These are phyloP conservation scores for Habropoda laboriosa DNA, from an alignment of 1,140 invertebrate species.

Conservation along the genomic window DNA sequence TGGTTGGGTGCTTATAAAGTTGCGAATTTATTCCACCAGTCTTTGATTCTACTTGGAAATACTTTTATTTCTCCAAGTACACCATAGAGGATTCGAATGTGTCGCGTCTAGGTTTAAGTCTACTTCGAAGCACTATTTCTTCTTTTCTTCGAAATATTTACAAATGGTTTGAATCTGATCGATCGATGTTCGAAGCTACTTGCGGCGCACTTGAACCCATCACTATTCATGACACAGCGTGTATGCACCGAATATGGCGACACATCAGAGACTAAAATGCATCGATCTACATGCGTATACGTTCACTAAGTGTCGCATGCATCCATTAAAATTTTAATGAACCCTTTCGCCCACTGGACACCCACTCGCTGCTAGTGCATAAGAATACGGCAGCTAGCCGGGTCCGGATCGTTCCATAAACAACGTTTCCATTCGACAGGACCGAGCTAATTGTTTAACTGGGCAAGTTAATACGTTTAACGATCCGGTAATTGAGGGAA, in stretches of 20 bases:
- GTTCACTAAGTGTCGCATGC: neutral
- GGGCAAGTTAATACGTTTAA: slow-evolving; percentile 64
- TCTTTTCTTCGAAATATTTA: too few species aligned
- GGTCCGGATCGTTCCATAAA: slow-evolving; percentile 25
- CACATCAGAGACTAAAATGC: slow-evolving; percentile 9
- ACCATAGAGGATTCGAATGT: too few species aligned
- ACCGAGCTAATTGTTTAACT: slow-evolving; percentile 71
- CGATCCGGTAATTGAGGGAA: slow-evolving; percentile 67
- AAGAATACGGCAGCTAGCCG: slow-evolving; percentile 7
- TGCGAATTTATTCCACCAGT: too few species aligned
- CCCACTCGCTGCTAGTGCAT: slow-evolving; percentile 43
- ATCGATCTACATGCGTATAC: slow-evolving; percentile 8
- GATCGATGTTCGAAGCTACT: too few species aligned
- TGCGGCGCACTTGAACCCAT: too few species aligned
- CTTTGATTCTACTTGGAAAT: too few species aligned
- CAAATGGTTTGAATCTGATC: too few species aligned
- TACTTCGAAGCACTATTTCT: too few species aligned
- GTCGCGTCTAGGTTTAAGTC: too few species aligned
- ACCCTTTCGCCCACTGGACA: slow-evolving; percentile 55
- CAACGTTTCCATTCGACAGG: slow-evolving; percentile 51
- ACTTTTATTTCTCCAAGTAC: too few species aligned
- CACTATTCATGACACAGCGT: neutral
- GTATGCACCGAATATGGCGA: neutral
- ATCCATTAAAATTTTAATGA: slow-evolving; percentile 25
- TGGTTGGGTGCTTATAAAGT: too few species aligned